Evolutionary conservation across 1,140 invertebrate species (phyloP).

Genomic region (Venturia canescens): DNA sequence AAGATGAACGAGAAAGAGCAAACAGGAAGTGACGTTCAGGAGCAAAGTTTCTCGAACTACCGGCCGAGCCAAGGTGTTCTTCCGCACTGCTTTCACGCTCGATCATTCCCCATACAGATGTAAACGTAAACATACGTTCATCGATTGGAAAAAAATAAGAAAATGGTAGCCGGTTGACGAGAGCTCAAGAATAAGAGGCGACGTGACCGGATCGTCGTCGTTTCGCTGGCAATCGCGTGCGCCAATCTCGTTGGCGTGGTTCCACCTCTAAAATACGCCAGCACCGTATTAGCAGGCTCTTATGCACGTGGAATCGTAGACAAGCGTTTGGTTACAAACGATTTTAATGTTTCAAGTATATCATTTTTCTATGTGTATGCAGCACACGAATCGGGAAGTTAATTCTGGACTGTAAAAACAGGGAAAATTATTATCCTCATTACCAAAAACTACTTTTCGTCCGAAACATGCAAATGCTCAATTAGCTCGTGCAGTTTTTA

Average conservation of each 20-base stretch:
- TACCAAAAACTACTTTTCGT: no score
- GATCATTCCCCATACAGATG: no score
- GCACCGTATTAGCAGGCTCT: not conserved
- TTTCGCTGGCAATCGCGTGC: slow-evolving; percentile 30
- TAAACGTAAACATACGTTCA: not conserved
- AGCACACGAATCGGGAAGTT: no score
- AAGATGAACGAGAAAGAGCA: not conserved
- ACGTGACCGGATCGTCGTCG: slow-evolving; percentile 20
- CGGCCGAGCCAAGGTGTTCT: not conserved
- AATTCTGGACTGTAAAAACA: no score
- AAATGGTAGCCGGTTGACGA: not conserved
- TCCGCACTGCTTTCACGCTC: not conserved
- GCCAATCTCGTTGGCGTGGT: slow-evolving; percentile 9
- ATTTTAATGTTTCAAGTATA: not conserved
- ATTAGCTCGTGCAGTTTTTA: no score
- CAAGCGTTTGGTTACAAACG: not conserved
- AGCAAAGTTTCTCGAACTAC: not conserved
- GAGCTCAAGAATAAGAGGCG: not conserved
- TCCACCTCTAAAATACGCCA: slow-evolving; percentile 1
- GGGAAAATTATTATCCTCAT: no score
- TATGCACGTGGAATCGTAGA: slow-evolving; percentile 21
- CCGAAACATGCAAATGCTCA: no score
- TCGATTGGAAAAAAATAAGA: not conserved
- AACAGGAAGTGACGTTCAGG: not conserved
- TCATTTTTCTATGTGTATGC: no score